Evolutionary conservation across 2,113 vertebrate genomes (phyloP), one percentile per base, ranked within the genome.

Genomic region (Pogonocichla stellata): DNA sequence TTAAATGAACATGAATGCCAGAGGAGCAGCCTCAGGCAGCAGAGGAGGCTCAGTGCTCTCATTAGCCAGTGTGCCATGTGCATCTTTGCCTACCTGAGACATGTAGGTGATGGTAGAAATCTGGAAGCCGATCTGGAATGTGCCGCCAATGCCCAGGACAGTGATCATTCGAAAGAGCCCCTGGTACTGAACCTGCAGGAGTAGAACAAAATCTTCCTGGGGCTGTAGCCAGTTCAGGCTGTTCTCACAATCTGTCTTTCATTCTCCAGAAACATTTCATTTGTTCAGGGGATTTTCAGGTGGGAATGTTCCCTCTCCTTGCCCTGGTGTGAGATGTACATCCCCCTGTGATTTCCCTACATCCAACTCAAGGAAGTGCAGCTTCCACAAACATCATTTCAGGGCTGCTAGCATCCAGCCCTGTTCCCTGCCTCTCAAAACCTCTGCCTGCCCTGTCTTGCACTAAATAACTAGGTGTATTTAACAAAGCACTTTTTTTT

Each of bases 81-180:
- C 1, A 1, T 29, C 51, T 91, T 40, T 84, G 42, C 98, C 98
- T 93, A 99, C 98, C 86, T 61, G 40, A 45, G 98, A 98, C 16
- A 98, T 95, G 9, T 98, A 98, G 40, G 97, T 98, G 96, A 99
- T 89, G 50, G 96, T 97, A 18, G 98, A 98, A 56, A 98, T 38
- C 7, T 97, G 92, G 84, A 98, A 98, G 62, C 99, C 98, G 69
- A 97, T 97, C 38, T 98, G 99, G 95, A 99, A 98, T 1, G 98
- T 97, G 31, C 98, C 98, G 51, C 99, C 98, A 0, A 99, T 98
- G 53, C 98, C 99, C 50, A 98, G 69, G 40, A 98, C 81, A 64
- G 94, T 15, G 13, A 96, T 57, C 92, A 98, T 92, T 79, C 14
- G 95, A 43, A 97, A 73, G 25, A 98, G 78, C 25, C 95, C 89